phyloP scores from a whole-genome alignment of 2,797 vertebrate species.

The Furcifer pardalis region DNA sequence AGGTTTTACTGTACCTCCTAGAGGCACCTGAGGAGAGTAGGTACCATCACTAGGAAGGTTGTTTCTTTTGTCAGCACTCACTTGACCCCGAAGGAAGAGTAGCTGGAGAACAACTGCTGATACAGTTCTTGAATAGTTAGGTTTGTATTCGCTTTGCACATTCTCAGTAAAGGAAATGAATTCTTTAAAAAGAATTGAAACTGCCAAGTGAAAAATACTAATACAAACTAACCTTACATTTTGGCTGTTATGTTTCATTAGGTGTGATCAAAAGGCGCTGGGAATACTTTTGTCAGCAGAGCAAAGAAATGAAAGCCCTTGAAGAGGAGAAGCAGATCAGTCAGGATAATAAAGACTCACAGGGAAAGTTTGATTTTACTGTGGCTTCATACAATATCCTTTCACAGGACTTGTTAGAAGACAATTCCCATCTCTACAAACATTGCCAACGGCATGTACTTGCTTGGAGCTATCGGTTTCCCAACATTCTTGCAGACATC shows the following conservation, averaged over 20 bases:
- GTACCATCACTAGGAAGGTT: too few relatives aligned
- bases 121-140: not conserved
- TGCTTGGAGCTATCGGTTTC: conserved; percentile 86
- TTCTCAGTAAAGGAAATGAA: not conserved
- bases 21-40: not conserved
- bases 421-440: conserved; percentile 89
- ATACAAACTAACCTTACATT: conserved; percentile 3
- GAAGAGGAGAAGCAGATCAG: conserved; percentile 58
- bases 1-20: too few relatives aligned
- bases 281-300: conserved; percentile 80
- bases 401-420: conserved; percentile 91
- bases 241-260: conserved; percentile 65
- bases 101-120: not conserved
- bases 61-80: not conserved
- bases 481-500: conserved; percentile 90
- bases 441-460: conserved; percentile 84
- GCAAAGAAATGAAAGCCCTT: conserved; percentile 56
- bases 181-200: not conserved
- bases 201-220: not conserved
- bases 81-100: not conserved
- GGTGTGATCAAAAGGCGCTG: conserved; percentile 83
- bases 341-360: conserved; percentile 62
- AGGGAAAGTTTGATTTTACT: conserved; percentile 86
- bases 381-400: conserved; percentile 98
- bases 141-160: not conserved